Base-by-base conservation (phyloP, 2,888 invertebrate species). In the Tetragonisca angustula region DNA sequence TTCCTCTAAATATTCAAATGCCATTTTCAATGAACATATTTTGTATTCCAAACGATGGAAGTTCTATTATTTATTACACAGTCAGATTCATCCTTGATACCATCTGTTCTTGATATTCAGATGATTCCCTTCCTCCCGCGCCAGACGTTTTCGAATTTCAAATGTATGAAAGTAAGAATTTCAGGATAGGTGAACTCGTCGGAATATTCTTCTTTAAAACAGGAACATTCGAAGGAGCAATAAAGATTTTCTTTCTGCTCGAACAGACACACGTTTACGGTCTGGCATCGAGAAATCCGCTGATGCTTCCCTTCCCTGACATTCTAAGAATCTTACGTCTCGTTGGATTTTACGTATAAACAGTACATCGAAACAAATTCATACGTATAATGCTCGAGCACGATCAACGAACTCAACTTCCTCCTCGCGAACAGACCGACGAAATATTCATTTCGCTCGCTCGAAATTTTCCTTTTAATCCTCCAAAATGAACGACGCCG, bases 371-470 rank as follows among this genome's bases (percentile, higher is more conserved):
- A n/a, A 15, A 13, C 11, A 19, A 24, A 24, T 21, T 50, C 32
- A 21, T 50, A 65, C 27, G 49, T 24, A 27, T 32, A 67, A 73
- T 67, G 49, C 73, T 62, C 52, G 77, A 72, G 19, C 49, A 11
- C 17, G 77, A 54, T 54, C 65, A 13, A 9, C 11, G 11, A 67
- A 27, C 56, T 24, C 21, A 43, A 43, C 56, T 67, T 59, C 27
- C 21, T 50, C 4, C 21, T 27, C 67, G 56, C 17, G 50, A 19
- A 56, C 49, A 32, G 24, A 21, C 72, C n/a, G 21, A 27, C 43
- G n/a, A 75, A 56, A 67, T 75, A 75, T 75, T 67, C 67, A 49
- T 54, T 0, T 24, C 62, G 52, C 67, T 24, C 21, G 24, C n/a
- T 27, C 27, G 15, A 2, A 76, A 59, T 68, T 49, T 59, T 49